Conservation (phyloP, 1,140 invertebrate genomes). For the Pogonognathellus flavescens region DNA sequence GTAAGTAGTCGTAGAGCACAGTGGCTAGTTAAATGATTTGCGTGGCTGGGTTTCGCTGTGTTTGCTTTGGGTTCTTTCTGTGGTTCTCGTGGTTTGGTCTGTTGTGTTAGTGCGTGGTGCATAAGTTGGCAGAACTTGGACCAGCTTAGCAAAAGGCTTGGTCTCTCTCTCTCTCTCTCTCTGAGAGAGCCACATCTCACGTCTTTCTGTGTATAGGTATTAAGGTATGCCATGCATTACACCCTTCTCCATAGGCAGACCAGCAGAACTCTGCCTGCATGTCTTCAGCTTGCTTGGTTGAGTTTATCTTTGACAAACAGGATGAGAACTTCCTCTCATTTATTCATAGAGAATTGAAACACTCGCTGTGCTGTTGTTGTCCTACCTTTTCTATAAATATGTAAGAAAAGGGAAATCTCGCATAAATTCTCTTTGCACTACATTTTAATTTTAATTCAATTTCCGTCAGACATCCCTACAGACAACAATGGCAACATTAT, state of each 20-base stretch:
- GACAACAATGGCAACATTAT: not conserved
- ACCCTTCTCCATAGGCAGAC: too few species aligned
- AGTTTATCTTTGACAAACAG: constrained; percentile 43
- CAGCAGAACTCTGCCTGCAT: not conserved
- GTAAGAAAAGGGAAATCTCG: constrained; percentile 16
- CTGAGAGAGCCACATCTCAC: too few species aligned
- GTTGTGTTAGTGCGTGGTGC: not conserved
- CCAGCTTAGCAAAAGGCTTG: not conserved
- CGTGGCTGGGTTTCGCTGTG: not conserved
- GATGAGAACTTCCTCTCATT: constrained; percentile 48
- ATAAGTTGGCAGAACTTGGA: not conserved
- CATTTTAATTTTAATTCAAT: constrained; percentile 23
- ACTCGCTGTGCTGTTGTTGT: not conserved
- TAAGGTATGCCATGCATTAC: too few species aligned
- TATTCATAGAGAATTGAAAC: constrained; percentile 16
- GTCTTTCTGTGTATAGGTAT: not conserved
- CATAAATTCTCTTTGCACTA: not conserved
- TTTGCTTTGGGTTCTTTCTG: not conserved
- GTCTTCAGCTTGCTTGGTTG: not conserved
- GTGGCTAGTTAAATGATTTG: too few species aligned
- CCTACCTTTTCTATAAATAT: constrained; percentile 5
- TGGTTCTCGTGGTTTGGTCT: not conserved
- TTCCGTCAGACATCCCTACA: not conserved
- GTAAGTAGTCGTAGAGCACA: too few species aligned
- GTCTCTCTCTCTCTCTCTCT: too few species aligned